phyloP scores from a whole-genome alignment of 2,113 vertebrate genomes.

The Colinus virginianus region DNA sequence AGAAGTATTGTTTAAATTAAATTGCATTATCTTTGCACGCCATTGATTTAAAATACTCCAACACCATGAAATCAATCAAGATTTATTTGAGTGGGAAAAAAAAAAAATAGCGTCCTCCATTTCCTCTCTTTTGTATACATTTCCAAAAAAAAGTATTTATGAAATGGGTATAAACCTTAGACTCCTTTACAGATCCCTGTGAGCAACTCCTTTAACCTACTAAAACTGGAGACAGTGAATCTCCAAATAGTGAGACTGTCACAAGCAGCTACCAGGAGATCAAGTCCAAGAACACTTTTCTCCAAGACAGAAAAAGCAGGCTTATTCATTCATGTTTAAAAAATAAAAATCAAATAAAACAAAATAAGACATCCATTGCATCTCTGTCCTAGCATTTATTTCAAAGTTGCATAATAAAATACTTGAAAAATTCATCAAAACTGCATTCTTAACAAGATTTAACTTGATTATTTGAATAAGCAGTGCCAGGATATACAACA shows the following conservation, averaged over 20 bases:
- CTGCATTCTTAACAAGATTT: slow-evolving; percentile 23
- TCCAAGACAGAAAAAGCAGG: not conserved
- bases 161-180: not conserved
- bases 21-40: not conserved
- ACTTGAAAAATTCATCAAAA: slow-evolving; percentile 26
- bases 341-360: not conserved
- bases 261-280: not conserved
- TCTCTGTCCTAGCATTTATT: not conserved
- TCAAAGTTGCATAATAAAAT: slow-evolving; percentile 9
- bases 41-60: not conserved
- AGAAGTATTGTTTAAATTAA: not conserved
- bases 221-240: not conserved
- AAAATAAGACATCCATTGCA: not conserved
- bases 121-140: not conserved
- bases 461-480: slow-evolving; percentile 41
- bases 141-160: not conserved
- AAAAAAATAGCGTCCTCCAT: not conserved
- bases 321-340: not conserved
- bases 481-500: slow-evolving; percentile 46
- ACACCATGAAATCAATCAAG: not conserved
- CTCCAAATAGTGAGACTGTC: not conserved
- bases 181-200: not conserved
- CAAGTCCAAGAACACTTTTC: not conserved
- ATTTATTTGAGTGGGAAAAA: not conserved
- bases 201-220: not conserved